These are phyloP conservation scores for Barnardius zonarius DNA, from an alignment of 2,113 vertebrate species.

Conservation along the genomic window DNA sequence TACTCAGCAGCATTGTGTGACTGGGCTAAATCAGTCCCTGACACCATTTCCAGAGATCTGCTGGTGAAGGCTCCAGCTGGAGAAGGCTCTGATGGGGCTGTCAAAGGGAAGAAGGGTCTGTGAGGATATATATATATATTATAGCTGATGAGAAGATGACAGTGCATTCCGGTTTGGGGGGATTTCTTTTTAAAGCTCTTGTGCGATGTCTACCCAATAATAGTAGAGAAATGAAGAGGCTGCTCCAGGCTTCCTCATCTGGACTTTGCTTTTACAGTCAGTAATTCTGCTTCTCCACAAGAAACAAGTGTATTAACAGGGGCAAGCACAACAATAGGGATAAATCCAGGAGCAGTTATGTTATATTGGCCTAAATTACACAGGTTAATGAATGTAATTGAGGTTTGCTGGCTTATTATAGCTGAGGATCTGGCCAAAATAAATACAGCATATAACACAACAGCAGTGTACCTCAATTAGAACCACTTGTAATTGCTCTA, in stretches of 20 bases:
- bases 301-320: not conserved
- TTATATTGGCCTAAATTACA: not conserved
- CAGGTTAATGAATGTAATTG: not conserved
- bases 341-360: not conserved
- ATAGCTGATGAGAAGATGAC: not conserved
- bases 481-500: not conserved
- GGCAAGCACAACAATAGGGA: not conserved
- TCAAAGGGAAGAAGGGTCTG: not conserved
- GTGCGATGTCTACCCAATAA: not conserved
- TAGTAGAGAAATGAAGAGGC: not conserved
- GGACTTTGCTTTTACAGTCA: not conserved
- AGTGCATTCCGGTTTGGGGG: not conserved
- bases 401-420: not conserved
- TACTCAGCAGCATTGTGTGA: not conserved
- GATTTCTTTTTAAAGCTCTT: not conserved
- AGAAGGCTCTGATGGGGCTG: not conserved
- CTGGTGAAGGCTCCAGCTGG: not conserved
- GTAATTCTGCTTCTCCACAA: not conserved
- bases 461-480: not conserved
- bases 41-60: not conserved
- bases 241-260: not conserved
- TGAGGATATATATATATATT: not conserved
- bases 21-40: not conserved
- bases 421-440: not conserved
- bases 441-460: not conserved